Percentiles rank a stretch among this genome's conserved stretches.
Conservation (phyloP, 2,888 invertebrate genomes). For the Aleiodes testaceus region DNA sequence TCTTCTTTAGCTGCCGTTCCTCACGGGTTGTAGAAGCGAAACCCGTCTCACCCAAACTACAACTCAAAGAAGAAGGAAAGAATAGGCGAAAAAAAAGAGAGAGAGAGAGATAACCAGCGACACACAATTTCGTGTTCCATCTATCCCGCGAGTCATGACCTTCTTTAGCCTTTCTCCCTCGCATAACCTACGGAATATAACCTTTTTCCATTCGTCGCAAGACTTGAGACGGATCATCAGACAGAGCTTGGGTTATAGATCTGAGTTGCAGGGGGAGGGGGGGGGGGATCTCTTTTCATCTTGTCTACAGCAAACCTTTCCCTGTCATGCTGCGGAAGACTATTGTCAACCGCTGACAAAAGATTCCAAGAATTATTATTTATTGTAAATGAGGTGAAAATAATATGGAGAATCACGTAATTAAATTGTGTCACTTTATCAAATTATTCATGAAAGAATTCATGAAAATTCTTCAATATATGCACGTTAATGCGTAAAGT, state of each 20-base stretch:
- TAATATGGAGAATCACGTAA: background rate
- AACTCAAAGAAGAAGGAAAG: background rate
- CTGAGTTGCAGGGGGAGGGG: slow-evolving; percentile 2
- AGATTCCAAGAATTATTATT: background rate
- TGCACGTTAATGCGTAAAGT: too few species aligned
- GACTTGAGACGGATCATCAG: slow-evolving; percentile 31
- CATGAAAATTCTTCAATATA: too few species aligned
- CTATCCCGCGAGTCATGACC: slow-evolving; percentile 33
- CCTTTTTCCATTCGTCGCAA: slow-evolving; percentile 29
- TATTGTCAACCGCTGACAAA: slow-evolving; percentile 9
- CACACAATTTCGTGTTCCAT: slow-evolving; percentile 32
- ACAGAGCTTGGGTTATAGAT: slow-evolving; percentile 24
- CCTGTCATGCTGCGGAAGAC: background rate
- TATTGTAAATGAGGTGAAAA: background rate
- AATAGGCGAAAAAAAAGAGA: slow-evolving; percentile 11
- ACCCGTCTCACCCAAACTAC: slow-evolving; percentile 27
- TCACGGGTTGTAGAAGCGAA: slow-evolving; percentile 5
- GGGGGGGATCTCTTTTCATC: slow-evolving; percentile 29
- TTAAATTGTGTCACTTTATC: background rate
- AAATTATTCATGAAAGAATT: too few species aligned
- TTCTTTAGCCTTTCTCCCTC: slow-evolving; percentile 30
- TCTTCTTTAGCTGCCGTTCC: slow-evolving; percentile 11
- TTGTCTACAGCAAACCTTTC: slow-evolving; percentile 17
- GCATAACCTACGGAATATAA: slow-evolving; percentile 27
- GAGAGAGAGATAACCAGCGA: slow-evolving; percentile 20